Percentiles rank a stretch among this genome's conserved stretches.
Conservation (phyloP, 2,888 invertebrate species). For the Spodoptera picta region DNA sequence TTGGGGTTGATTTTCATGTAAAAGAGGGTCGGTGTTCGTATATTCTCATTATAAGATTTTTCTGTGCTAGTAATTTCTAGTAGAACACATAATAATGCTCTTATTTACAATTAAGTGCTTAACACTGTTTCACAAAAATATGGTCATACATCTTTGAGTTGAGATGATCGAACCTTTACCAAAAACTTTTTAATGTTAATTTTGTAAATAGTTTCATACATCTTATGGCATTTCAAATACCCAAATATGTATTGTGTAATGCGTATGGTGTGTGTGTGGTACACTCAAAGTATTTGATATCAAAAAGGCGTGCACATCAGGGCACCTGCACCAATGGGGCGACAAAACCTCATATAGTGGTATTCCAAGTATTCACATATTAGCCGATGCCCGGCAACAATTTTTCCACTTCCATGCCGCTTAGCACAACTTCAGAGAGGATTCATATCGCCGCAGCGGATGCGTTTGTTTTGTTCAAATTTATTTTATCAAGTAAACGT, state of each 20-base stretch:
- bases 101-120: neutral
- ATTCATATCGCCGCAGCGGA: slow-evolving; percentile 85
- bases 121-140: slow-evolving; percentile 2
- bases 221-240: too few relatives aligned
- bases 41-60: slow-evolving; percentile 15
- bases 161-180: too few relatives aligned
- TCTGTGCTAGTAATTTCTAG: neutral
- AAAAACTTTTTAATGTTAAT: too few relatives aligned
- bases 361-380: slow-evolving; percentile 84
- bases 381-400: slow-evolving; percentile 77
- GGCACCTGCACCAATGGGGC: slow-evolving; percentile 32
- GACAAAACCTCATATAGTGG: slow-evolving; percentile 72
- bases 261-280: too few relatives aligned
- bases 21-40: slow-evolving; percentile 15
- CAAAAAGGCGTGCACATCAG: slow-evolving; percentile 6
- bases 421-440: slow-evolving; percentile 86
- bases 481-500: slow-evolving; percentile 88
- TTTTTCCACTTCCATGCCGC: slow-evolving; percentile 87
- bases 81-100: too few relatives aligned
- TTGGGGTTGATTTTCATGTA: slow-evolving; percentile 5
- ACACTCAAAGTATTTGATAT: slow-evolving; percentile 10
- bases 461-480: slow-evolving; percentile 88
- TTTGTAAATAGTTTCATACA: too few relatives aligned
- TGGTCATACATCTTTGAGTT: too few relatives aligned
- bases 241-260: too few relatives aligned